Base-by-base conservation (phyloP, 2,797 vertebrate species). In the Loris lydekkerianus region DNA sequence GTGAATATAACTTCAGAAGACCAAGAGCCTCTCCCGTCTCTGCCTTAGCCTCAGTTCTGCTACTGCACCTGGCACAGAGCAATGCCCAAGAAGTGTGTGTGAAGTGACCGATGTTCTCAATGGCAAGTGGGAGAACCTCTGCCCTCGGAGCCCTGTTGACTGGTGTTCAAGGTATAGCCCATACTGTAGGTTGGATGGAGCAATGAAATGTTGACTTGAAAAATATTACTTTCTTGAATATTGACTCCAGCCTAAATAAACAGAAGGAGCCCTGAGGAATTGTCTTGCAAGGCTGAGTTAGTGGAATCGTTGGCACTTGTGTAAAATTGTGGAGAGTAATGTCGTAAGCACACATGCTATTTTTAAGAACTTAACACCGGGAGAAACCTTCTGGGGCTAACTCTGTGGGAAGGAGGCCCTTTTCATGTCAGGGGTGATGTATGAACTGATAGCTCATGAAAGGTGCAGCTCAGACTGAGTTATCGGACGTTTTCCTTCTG, bases 381-480 rank as follows among this genome's bases (percentile, higher is more conserved):
- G 69, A 60, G 96, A 97, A 31, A 4, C 27, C 61, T 97, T 93
- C 89, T 94, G 89, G 87, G 97, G 93, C 86, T 94, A 56, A 82
- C 96, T 46, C 89, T 93, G 89, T 95, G 94, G 97, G 96, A 98
- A 97, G 72, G 87, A 96, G 95, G 82, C 92, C 97, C 78, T 98
- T 97, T 97, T 81, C 61, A 56, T 95, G 96, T 98, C 96, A 94
- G 14, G 87, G 92, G 89, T 98, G 96, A 98, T 98, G 75, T 96
- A 98, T 98, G 97, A 97, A 97, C 97, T 97, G 97, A 98, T 96
- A 96, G 88, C 89, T 98, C 94, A 92, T 96, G 91, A 97, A 98
- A 98, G 96, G 96, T 97, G 96, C 97, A 95, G 89, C 96, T 97
- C 97, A 94, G 97, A 96, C 97, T 97, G 93, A 97, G 95, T 98